Base-by-base conservation (phyloP, 2,888 invertebrate species). In the Amorpha juglandis region DNA sequence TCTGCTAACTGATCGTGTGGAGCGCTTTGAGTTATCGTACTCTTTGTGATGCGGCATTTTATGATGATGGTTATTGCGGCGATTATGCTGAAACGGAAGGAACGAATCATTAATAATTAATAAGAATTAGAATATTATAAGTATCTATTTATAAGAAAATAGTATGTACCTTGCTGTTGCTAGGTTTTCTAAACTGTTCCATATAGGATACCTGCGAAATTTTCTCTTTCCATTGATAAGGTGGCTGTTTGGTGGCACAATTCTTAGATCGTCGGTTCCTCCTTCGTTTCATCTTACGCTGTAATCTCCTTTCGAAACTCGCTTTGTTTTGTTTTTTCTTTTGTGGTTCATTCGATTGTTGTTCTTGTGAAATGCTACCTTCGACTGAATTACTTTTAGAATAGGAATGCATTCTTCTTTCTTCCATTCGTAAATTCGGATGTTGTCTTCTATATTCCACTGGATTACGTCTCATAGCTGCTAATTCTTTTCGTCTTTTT, bases 1-100 rank as follows among this genome's bases (percentile, higher is more conserved):
- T 77, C 94, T 95, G 88, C 97, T 97, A 71, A 97, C 95, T 68
- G 97, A 97, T 72, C 97, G 94, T 1, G 84, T 80, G n/a, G 80
- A 74, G 1, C 88, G 83, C 63, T 77, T 74, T 42, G 75, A 68
- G 42, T 71, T 75, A 45, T 83, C 79, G 76, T 74, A 69, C 74
- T 77, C 78, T 64, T 69, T 62, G 27, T 65, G 62, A 52, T 71
- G 63, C 33, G 67, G 38, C 55, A 68, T 69, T 48, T 74, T 72
- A 53, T 77, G 74, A 53, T 77, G 74, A 68, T 82, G 84, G 69
- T 84, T 82, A 66, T 83, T 84, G 69, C 87, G 80, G 70, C 77
- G 76, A 66, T 81, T 78, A 70, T 81, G 83, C 89, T 90, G 79
- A 68, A 83, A 80, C 64, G 71, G 63, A 67, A 65, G 45, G 38